Evolutionary conservation across 2,888 invertebrate genomes (phyloP).

Genomic region (Phengaris arion): DNA sequence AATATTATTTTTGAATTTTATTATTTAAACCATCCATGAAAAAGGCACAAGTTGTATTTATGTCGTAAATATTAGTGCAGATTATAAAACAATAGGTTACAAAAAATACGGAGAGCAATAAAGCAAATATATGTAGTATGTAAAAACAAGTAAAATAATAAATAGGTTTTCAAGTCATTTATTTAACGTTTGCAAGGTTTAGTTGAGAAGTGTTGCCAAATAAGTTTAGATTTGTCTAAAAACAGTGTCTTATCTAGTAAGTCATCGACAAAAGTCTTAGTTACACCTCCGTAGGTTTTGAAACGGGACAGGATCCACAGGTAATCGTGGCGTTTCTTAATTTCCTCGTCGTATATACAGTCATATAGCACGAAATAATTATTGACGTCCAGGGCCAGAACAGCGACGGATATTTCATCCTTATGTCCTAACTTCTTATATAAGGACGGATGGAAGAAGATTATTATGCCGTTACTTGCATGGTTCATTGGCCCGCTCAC

Average conservation of each 20-base stretch:
- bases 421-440: not conserved
- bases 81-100: no score
- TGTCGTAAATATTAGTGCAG: no score
- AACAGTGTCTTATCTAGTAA: not conserved
- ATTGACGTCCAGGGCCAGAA: conserved; percentile 1
- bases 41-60: no score
- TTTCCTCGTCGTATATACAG: conserved; percentile 19
- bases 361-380: conserved; percentile 1
- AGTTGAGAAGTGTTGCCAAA: conserved; percentile 2
- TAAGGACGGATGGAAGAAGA: not conserved
- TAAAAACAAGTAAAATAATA: no score
- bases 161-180: no score
- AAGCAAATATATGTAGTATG: no score
- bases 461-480: not conserved
- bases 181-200: not conserved
- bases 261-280: conserved; percentile 1
- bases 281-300: conserved; percentile 1
- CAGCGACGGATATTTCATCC: not conserved
- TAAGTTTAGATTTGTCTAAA: conserved; percentile 1
- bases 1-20: no score
- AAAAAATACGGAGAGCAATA: no score
- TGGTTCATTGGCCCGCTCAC: not conserved
- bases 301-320: conserved; percentile 14
- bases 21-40: no score
- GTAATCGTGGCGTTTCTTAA: conserved; percentile 4